phyloP scores from a whole-genome alignment of 1,140 invertebrate species.

The Teleogryllus occipitalis region DNA sequence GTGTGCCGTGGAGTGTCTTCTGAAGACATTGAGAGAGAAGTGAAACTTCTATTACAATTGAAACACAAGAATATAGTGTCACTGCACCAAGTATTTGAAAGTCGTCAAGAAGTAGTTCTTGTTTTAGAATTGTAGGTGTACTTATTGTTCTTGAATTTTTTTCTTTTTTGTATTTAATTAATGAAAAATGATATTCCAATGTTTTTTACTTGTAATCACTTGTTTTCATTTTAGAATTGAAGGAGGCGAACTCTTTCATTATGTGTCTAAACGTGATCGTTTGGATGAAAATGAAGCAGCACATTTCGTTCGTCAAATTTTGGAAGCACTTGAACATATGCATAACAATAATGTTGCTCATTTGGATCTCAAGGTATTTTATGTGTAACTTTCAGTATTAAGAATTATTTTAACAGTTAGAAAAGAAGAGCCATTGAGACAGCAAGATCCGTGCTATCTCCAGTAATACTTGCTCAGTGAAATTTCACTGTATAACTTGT shows the following conservation, averaged over 20 bases:
- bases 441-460: too few relatives aligned
- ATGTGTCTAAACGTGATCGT: conserved; percentile 40
- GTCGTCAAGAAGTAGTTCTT: conserved; percentile 51
- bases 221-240: conserved; percentile 38
- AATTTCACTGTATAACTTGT: too few relatives aligned
- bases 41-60: conserved; percentile 50
- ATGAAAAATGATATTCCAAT: background rate
- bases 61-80: conserved; percentile 52
- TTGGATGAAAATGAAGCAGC: conserved; percentile 57
- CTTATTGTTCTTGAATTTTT: background rate
- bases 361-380: conserved; percentile 49
- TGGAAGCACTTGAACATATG: conserved; percentile 57
- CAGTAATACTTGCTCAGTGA: too few relatives aligned
- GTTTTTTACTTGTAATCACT: conserved; percentile 34
- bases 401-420: conserved; percentile 13
- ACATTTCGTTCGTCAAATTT: conserved; percentile 53
- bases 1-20: conserved; percentile 45
- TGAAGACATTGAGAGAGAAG: conserved; percentile 50
- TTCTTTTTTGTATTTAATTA: background rate
- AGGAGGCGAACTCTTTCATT: conserved; percentile 54
- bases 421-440: too few relatives aligned
- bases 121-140: conserved; percentile 54
- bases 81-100: conserved; percentile 55
- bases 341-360: conserved; percentile 59
- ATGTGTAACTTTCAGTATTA: background rate